Evolutionary conservation across 2,888 invertebrate genomes (phyloP).

Genomic region (Punctoribates punctum): DNA sequence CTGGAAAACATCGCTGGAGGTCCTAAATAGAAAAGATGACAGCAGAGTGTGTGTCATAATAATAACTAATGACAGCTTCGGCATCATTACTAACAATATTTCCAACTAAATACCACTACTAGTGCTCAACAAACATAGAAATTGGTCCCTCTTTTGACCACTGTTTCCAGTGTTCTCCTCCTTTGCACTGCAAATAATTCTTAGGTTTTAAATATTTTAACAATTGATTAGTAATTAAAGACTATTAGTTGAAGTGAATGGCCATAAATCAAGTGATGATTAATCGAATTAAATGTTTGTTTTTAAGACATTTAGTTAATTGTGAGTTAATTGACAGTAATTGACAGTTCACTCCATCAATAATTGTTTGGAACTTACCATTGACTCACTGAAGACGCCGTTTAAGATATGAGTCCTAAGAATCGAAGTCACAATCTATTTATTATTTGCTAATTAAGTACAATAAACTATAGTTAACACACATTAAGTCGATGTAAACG

Average conservation of each 20-base stretch:
- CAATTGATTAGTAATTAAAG: conserved; percentile 23
- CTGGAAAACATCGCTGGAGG: conserved; percentile 25
- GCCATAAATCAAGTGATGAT: conserved; percentile 29
- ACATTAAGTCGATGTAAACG: background rate
- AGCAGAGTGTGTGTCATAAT: conserved; percentile 25
- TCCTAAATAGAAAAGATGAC: conserved; percentile 16
- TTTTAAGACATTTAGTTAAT: background rate
- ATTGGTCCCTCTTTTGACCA: background rate
- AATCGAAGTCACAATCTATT: background rate
- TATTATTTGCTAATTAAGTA: background rate
- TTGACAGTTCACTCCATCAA: background rate
- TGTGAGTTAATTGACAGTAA: conserved; percentile 7
- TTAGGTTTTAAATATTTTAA: background rate
- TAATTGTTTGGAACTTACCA: background rate
- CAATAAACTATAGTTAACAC: background rate
- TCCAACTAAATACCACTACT: background rate
- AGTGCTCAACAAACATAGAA: background rate
- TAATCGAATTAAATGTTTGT: conserved; percentile 4
- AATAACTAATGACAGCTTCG: conserved; percentile 13
- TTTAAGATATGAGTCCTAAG: background rate
- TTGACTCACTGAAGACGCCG: too few species aligned
- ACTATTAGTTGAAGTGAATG: background rate
- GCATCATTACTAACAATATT: background rate
- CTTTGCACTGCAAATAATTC: background rate
- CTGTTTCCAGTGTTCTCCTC: background rate